Percentiles rank a stretch among this genome's conserved stretches.
Conservation (phyloP, 2,888 invertebrate species). For the Antheraea yamamai region DNA sequence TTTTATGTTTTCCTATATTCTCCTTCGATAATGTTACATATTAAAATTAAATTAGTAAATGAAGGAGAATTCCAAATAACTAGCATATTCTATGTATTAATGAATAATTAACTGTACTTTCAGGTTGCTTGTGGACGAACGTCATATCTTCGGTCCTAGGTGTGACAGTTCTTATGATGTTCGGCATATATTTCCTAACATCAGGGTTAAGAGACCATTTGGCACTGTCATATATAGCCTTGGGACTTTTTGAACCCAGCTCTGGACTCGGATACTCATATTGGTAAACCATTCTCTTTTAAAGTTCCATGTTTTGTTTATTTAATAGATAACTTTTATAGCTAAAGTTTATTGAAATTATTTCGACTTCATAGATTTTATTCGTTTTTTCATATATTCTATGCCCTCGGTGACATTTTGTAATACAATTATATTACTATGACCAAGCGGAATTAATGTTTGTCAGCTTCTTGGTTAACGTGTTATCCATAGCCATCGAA, state of each 20-base stretch:
- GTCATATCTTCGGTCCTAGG: slow-evolving; percentile 51
- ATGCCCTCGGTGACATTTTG: too few relatives aligned
- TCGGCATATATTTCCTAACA: slow-evolving; percentile 66
- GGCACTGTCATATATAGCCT: slow-evolving; percentile 63
- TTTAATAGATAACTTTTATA: background rate
- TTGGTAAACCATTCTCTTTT: slow-evolving; percentile 56
- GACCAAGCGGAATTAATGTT: too few relatives aligned
- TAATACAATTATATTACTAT: too few relatives aligned
- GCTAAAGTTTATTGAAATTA: background rate
- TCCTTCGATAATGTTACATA: too few relatives aligned
- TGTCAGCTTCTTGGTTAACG: too few relatives aligned
- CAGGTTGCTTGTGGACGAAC: slow-evolving; percentile 70
- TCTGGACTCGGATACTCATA: slow-evolving; percentile 67
- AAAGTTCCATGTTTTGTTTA: background rate
- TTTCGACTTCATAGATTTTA: background rate
- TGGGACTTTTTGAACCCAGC: slow-evolving; percentile 43
- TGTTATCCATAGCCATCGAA: too few relatives aligned
- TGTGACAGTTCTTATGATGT: slow-evolving; percentile 52
- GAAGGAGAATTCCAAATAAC: background rate
- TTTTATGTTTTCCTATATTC: background rate
- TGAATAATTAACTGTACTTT: slow-evolving; percentile 20
- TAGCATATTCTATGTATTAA: too few relatives aligned
- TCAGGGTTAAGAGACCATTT: slow-evolving; percentile 61
- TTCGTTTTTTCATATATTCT: too few relatives aligned
- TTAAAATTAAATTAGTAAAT: too few relatives aligned